These are phyloP conservation scores for Microctenopoma steveboyesi DNA, from an alignment of 2,797 vertebrate species.

Conservation along the genomic window DNA sequence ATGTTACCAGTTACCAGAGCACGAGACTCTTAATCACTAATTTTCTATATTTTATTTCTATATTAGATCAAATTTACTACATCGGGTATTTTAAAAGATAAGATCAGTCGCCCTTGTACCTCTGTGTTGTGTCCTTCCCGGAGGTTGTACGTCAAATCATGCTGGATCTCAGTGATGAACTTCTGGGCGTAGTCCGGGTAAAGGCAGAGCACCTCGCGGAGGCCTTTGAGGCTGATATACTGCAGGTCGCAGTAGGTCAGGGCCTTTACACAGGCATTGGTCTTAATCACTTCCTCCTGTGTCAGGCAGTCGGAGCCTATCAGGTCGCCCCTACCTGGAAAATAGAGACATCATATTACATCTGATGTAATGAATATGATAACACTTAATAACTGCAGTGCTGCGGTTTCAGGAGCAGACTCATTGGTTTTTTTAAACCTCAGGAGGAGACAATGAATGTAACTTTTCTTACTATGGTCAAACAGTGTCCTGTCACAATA, in stretches of 20 bases:
- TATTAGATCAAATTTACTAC: no score
- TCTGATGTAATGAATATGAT: no score
- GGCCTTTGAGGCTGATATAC: slow-evolving; percentile 89
- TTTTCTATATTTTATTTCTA: no score
- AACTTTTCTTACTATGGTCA: no score
- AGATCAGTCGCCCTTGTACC: slow-evolving; percentile 46
- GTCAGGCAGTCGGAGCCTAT: slow-evolving; percentile 90
- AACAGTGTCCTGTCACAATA: no score
- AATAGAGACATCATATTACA: not conserved
- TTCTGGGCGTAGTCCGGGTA: slow-evolving; percentile 91
- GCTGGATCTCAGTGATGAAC: slow-evolving; percentile 88
- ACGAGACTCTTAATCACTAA: no score
- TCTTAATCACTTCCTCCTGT: slow-evolving; percentile 89
- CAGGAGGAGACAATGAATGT: no score
- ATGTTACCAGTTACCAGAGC: no score
- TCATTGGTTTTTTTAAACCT: no score
- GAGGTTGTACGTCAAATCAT: slow-evolving; percentile 92
- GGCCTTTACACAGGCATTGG: slow-evolving; percentile 91
- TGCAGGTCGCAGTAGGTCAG: slow-evolving; percentile 93
- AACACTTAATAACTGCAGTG: no score
- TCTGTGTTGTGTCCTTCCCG: slow-evolving; percentile 82
- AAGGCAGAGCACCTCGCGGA: slow-evolving; percentile 87
- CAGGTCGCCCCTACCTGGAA: slow-evolving; percentile 89
- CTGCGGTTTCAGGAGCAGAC: no score
- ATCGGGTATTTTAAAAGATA: no score